These are phyloP conservation scores for Apis mellifera DNA, from an alignment of 1,140 invertebrate genomes.

Conservation along the genomic window Amel_HAv3.1 CM009935.2:12643501-12644000, in stretches of 20 bases:
- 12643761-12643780: constrained; percentile 43
- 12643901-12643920: background rate
- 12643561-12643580: background rate
- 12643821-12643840: background rate
- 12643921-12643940: constrained; percentile 6
- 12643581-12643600: too few relatives aligned
- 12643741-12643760: background rate
- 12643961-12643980: background rate
- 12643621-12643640: background rate
- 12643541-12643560: constrained; percentile 20
- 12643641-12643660: background rate
- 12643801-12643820: constrained; percentile 10
- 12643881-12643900: background rate
- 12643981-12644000: constrained; percentile 45
- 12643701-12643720: background rate
- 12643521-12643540: constrained; percentile 48
- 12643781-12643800: constrained; percentile 27
- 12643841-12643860: background rate
- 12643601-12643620: background rate
- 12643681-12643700: background rate
- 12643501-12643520: too few relatives aligned
- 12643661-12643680: background rate
- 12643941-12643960: background rate
- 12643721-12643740: background rate
- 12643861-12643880: background rate